phyloP scores from a whole-genome alignment of 1,140 invertebrate species.

The Aphelenchoides fujianensis region DNA sequence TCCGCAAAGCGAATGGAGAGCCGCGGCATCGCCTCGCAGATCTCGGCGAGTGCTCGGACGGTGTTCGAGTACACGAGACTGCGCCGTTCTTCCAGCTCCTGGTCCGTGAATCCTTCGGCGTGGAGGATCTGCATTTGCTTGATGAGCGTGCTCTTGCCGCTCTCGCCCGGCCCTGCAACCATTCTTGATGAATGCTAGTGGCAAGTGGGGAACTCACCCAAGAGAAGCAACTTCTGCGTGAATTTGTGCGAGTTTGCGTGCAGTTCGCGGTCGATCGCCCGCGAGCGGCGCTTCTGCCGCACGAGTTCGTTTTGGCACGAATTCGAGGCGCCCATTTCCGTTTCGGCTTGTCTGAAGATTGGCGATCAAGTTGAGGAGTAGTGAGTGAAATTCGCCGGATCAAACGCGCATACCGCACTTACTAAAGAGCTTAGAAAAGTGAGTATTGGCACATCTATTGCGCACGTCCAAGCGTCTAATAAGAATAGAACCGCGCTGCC shows the following conservation, averaged over 20 bases:
- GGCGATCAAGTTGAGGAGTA: no score
- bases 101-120: conserved; percentile 41
- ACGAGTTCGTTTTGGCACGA: background rate
- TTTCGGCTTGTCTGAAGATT: no score
- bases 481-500: no score
- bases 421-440: no score
- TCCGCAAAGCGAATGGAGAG: conserved; percentile 26
- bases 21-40: conserved; percentile 24
- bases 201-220: background rate
- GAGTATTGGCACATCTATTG: no score
- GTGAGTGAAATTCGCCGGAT: no score
- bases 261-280: conserved; percentile 5
- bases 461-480: no score
- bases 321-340: background rate
- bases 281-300: background rate
- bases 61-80: conserved; percentile 48
- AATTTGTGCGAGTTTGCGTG: background rate
- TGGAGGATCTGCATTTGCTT: conserved; percentile 40
- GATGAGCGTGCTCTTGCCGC: conserved; percentile 2
- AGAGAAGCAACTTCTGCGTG: background rate
- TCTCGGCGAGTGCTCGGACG: conserved; percentile 33
- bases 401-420: no score
- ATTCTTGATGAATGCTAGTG: no score
- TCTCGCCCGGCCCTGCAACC: background rate
- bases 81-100: conserved; percentile 41